Percentiles rank a stretch among this genome's conserved stretches.
These are phyloP conservation scores for Chinchilla lanigera DNA, from an alignment of 2,113 vertebrate species.

Conservation along the genomic window DNA sequence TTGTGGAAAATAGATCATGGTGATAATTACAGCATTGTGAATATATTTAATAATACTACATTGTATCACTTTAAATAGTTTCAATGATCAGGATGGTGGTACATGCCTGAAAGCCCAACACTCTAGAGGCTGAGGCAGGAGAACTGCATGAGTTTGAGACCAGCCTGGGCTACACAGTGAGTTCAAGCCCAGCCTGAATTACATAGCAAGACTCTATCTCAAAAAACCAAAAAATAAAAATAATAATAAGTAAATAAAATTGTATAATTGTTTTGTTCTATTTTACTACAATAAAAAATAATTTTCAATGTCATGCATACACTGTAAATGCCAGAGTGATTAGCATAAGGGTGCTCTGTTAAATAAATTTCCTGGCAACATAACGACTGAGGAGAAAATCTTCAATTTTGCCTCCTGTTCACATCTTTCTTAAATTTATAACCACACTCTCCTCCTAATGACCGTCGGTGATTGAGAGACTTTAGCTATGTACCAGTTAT, in stretches of 20 bases:
- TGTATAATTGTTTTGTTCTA: background rate
- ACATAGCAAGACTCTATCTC: background rate
- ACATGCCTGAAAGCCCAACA: background rate
- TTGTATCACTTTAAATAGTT: background rate
- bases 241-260: too few species aligned
- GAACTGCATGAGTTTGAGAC: background rate
- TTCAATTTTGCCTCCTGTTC: conserved; percentile 33
- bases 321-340: background rate
- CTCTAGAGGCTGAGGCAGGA: background rate
- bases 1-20: background rate
- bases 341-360: background rate
- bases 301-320: background rate
- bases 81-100: background rate
- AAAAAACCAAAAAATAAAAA: background rate
- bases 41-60: background rate
- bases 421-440: background rate
- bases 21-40: background rate
- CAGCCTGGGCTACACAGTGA: background rate
- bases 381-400: background rate
- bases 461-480: background rate
- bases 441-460: background rate
- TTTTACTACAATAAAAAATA: background rate
- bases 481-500: background rate
- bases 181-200: background rate
- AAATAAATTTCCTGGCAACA: conserved; percentile 8